Evolutionary conservation across 2,888 invertebrate genomes (phyloP), one percentile per base, ranked within the genome.

Genomic region (Horisme vitalbata): DNA sequence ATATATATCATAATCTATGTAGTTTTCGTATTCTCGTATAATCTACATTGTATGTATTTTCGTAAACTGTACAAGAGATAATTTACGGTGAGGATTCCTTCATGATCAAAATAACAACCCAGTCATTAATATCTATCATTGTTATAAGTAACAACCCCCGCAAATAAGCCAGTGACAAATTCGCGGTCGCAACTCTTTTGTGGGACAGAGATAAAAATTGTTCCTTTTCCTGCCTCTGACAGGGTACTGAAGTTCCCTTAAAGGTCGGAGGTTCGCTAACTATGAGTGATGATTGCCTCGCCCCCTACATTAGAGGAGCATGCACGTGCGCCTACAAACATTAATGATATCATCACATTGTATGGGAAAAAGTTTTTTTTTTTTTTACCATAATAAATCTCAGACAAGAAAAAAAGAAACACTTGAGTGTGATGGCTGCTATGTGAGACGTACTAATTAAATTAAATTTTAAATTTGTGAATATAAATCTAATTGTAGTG

Each of bases 161-260:
- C 68, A 75, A 75, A 75, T 81, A 81, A 80, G 71, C 74, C 75
- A 65, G 71, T 84, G 85, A 86, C 86, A 87, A 87, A 85, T 87
- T 78, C 71, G 65, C 60, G 64, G 63, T 67, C 67, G 68, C 82
- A 87, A 87, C 87, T 87, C 87, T 87, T 84, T 86, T 83, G 83
- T 79, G 80, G 71, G 68, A 59, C 61, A 57, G 72, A 72, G 82
- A 84, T 87, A 85, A 87, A 86, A 86, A 86, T 83, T 71, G 78
- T 68, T 67, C 65, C 70, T 77, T 79, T 77, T 75, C 77, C 75
- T 82, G 83, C 50, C 56, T 45, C 66, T 79, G 82, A 79, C 83
- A 74, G 75, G 64, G 67, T 55, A 57, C 66, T 47, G 64, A 53
- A 61, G 68, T 70, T 59, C 70, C 70, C 75, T 72, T 66, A 43